These are phyloP conservation scores for Aldrovandia affinis DNA, from an alignment of 2,797 vertebrate genomes.

Conservation along the genomic window DNA sequence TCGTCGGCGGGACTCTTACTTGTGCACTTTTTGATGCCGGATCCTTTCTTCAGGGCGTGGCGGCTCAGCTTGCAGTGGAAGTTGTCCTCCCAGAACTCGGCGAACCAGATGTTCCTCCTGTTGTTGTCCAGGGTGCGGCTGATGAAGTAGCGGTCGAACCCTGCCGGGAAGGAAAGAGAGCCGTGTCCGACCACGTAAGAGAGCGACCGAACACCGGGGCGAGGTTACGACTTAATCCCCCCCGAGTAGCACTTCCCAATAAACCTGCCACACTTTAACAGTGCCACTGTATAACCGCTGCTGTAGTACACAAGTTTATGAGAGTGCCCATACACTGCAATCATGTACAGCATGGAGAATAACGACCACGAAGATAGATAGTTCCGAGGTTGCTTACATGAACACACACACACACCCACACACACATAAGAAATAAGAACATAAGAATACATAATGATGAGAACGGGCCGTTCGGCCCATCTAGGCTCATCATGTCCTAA, in stretches of 20 bases:
- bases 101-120: slow-evolving; percentile 94
- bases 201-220: background rate
- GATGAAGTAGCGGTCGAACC: slow-evolving; percentile 93
- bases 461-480: too few relatives aligned
- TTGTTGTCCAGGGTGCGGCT: slow-evolving; percentile 94
- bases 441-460: too few relatives aligned
- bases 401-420: too few relatives aligned
- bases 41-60: slow-evolving; percentile 88
- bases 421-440: too few relatives aligned
- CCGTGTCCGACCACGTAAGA: background rate
- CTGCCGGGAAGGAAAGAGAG: slow-evolving; percentile 63
- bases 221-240: background rate
- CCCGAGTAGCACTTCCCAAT: background rate
- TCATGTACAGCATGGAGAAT: background rate
- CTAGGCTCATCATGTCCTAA: too few relatives aligned
- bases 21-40: slow-evolving; percentile 93
- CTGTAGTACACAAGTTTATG: background rate
- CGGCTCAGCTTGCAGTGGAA: slow-evolving; percentile 95
- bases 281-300: background rate
- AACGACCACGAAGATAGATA: background rate
- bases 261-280: slow-evolving; percentile 14
- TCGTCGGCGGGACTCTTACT: slow-evolving; percentile 75
- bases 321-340: background rate
- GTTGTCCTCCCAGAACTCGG: slow-evolving; percentile 96
- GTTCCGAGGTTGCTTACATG: background rate